Percentiles rank a stretch among this genome's conserved stretches.
phyloP scores from a whole-genome alignment of 2,113 vertebrate genomes.

The Mesembrinibis cayennensis region DNA sequence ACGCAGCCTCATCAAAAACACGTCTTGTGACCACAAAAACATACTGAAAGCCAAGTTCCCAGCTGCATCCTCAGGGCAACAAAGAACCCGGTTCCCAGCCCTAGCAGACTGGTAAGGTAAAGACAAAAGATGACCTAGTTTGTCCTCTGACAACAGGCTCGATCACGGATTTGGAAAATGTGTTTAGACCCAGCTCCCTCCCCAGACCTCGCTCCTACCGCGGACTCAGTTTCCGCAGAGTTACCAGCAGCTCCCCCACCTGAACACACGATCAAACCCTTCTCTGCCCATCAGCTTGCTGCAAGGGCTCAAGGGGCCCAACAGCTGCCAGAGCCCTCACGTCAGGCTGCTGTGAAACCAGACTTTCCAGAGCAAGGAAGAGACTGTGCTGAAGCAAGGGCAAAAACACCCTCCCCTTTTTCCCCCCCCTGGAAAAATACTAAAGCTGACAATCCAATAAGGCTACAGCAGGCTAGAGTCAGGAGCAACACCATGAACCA shows the following conservation, averaged over 20 bases:
- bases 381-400: background rate
- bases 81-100: background rate
- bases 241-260: background rate
- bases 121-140: background rate
- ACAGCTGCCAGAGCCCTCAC: background rate
- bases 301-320: background rate
- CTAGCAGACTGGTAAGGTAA: background rate
- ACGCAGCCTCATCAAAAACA: conserved; percentile 34
- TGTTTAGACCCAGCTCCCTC: background rate
- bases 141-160: background rate
- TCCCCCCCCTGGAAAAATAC: background rate
- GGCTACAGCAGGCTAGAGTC: background rate
- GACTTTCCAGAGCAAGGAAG: background rate
- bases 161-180: background rate
- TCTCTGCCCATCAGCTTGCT: background rate
- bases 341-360: background rate
- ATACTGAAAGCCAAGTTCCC: conserved; percentile 28
- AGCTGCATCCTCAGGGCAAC: conserved; percentile 13
- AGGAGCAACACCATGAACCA: background rate
- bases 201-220: background rate
- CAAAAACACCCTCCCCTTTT: background rate
- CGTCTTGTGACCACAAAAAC: conserved; percentile 24
- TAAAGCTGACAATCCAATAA: background rate
- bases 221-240: background rate
- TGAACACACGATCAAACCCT: background rate